Evolutionary conservation across 2,113 vertebrate genomes (phyloP).

Genomic region (Tragelaphus buxtoni): DNA sequence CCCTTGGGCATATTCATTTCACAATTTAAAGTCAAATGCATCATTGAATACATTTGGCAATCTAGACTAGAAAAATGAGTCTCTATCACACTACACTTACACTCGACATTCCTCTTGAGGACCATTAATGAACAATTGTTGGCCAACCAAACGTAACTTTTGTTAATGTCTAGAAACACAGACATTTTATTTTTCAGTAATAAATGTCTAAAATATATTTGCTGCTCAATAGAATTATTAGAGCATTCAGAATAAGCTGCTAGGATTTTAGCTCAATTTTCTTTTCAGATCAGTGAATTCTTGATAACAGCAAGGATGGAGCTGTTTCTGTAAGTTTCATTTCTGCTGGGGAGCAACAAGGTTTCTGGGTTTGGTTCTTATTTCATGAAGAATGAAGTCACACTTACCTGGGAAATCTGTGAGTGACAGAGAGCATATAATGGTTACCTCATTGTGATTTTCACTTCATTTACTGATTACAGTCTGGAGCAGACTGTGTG

Average conservation of each 20-base stretch:
- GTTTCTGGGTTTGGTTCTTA: background rate
- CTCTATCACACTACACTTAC: background rate
- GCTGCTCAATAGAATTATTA: background rate
- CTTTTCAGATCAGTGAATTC: background rate
- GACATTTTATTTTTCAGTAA: background rate
- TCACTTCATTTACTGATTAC: constrained; percentile 45
- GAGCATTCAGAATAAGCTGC: background rate
- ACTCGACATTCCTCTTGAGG: background rate
- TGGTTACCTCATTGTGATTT: constrained; percentile 41
- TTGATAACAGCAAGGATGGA: background rate
- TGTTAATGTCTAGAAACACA: constrained; percentile 8
- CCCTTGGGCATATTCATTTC: background rate
- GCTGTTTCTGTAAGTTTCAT: background rate
- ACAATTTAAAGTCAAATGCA: background rate
- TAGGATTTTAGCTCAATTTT: background rate
- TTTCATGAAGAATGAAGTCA: background rate
- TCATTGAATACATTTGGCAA: background rate
- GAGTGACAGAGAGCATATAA: background rate
- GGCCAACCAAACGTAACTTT: background rate
- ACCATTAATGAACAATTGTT: background rate
- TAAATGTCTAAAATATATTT: constrained; percentile 33
- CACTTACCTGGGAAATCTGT: background rate
- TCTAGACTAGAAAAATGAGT: background rate
- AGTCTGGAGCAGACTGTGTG: constrained; percentile 10
- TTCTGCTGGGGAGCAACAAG: background rate